Evolutionary conservation across 1,140 invertebrate genomes (phyloP).

Genomic region (Lordiphosa stackelbergi): DNA sequence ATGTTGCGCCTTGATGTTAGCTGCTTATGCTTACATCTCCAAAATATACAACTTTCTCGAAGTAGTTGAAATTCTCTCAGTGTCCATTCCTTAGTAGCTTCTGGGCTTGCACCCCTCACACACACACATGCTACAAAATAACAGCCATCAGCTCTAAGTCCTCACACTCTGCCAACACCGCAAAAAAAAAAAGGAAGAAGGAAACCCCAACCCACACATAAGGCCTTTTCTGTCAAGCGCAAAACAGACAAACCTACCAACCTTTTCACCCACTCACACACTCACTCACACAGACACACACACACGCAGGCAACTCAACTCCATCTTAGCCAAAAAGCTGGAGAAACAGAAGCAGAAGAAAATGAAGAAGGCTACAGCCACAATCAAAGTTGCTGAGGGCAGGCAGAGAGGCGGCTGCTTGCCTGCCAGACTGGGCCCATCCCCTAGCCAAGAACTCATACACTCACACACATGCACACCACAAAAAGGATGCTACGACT

Average conservation of each 20-base stretch:
- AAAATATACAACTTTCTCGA: no score
- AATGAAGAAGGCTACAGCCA: constrained; percentile 59
- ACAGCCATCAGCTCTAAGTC: constrained; percentile 58
- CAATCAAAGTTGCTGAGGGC: constrained; percentile 65
- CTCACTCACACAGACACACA: constrained; percentile 17
- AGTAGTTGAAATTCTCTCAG: constrained; percentile 22
- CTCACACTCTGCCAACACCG: constrained; percentile 3
- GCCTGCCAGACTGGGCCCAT: constrained; percentile 63
- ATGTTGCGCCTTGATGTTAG: no score
- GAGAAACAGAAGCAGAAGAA: constrained; percentile 27
- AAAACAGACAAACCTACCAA: constrained; percentile 60
- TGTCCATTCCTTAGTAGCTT: constrained; percentile 31
- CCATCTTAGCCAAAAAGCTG: constrained; percentile 67
- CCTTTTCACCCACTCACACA: constrained; percentile 29
- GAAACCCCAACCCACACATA: constrained; percentile 36
- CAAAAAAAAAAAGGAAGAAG: constrained; percentile 22
- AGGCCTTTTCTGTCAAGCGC: constrained; percentile 58
- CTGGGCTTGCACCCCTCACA: constrained; percentile 20
- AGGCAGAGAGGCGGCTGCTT: constrained; percentile 29
- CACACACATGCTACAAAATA: constrained; percentile 37
- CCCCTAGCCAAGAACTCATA: constrained; percentile 42
- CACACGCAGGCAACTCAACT: constrained; percentile 48
- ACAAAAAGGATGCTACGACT: constrained; percentile 47
- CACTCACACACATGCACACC: constrained; percentile 23
- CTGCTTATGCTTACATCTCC: no score